Evolutionary conservation across 2,888 invertebrate genomes (phyloP), one percentile per base, ranked within the genome.

Genomic region (Pardosa pseudoannulata): DNA sequence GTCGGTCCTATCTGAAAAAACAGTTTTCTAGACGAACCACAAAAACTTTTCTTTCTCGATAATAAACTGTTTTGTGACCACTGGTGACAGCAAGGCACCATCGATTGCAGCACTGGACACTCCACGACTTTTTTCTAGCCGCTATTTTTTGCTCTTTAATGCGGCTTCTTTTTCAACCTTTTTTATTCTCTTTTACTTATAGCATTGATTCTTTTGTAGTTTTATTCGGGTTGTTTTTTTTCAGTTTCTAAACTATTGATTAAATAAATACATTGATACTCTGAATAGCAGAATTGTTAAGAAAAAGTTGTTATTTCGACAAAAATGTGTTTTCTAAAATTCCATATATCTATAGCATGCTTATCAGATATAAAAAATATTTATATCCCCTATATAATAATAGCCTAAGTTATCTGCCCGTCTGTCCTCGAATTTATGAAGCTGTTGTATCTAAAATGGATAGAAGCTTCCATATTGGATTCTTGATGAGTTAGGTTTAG

Each of bases 11-110:
- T 23, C 23, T 23, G 23, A 23, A 56, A 56, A 56, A 56, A 56
- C 56, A 56, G 56, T 56, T 56, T 56, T 23, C 56, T 11, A 19
- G 23, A 56, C 23, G 56, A 56, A 56, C 56, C 56, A 56, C 56
- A 56, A 23, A 23, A 56, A 56, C 56, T 56, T 56, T 56, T 56
- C 56, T 56, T 56, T 56, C 56, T 56, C 23, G 56, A 56, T 56
- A 56, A 56, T 56, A 56, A 56, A 19, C 56, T 56, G 56, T 56
- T 56, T 56, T 56, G 56, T 56, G 56, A 56, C 56, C 56, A 56
- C 56, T 56, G 56, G 56, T 56, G 56, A 56, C 56, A 56, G 56
- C 56, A 19, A 56, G 19, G 56, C 56, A 56, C 56, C 56, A 56
- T 56, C 56, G 56, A 56, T 56, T 56, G 56, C 56, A 23, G 56